Conservation (phyloP, 2,113 vertebrate genomes). For the Petrocephalus microphthalmus region DNA sequence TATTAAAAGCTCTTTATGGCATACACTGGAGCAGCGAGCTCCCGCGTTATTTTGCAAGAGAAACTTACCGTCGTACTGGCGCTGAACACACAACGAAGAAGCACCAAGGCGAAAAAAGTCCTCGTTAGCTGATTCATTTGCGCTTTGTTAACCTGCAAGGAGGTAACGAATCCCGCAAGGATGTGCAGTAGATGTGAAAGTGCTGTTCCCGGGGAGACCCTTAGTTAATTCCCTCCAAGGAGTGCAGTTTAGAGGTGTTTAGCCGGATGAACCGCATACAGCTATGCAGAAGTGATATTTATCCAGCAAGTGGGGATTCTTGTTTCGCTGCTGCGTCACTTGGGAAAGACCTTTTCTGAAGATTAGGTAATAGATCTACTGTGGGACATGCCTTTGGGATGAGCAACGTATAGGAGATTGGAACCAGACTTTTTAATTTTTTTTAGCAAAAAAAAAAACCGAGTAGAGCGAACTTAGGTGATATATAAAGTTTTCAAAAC, state of each 20-base stretch:
- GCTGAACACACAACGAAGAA: slow-evolving; percentile 38
- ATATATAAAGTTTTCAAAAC: background rate
- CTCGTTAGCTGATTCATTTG: background rate
- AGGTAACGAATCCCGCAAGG: background rate
- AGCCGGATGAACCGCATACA: slow-evolving; percentile 40
- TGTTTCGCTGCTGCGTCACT: slow-evolving; percentile 50
- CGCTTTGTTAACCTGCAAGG: background rate
- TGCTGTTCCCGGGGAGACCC: background rate
- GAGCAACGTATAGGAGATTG: background rate
- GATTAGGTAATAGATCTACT: background rate
- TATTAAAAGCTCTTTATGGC: background rate
- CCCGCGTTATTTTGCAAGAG: background rate
- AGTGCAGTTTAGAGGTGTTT: slow-evolving; percentile 30
- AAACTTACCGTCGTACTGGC: slow-evolving; percentile 43
- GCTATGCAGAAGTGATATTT: slow-evolving; percentile 47
- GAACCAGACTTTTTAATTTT: background rate
- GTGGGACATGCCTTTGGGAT: background rate
- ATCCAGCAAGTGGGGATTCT: slow-evolving; percentile 34
- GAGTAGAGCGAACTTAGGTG: background rate
- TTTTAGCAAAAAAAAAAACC: background rate
- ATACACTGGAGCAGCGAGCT: background rate
- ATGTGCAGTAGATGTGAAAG: background rate
- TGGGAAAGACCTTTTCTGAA: slow-evolving; percentile 21
- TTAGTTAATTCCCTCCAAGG: slow-evolving; percentile 40
- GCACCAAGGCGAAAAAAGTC: background rate